Evolutionary conservation across 2,113 vertebrate species (phyloP).

Genomic region (Heteronetta atricapilla): DNA sequence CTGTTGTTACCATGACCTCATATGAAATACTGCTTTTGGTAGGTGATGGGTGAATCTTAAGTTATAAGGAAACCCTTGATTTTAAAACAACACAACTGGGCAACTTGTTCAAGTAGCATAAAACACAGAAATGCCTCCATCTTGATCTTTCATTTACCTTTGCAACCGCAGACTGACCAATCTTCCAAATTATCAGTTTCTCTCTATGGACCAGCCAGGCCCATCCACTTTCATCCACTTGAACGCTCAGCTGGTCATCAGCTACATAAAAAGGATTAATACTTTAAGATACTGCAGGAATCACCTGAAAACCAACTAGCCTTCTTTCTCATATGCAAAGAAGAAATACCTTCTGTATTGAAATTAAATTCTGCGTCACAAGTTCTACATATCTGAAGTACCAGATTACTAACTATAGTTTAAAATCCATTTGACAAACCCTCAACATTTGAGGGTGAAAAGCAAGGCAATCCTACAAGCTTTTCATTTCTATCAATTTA

Average conservation of each 20-base stretch:
- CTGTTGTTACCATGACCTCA: not conserved
- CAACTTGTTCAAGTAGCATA: not conserved
- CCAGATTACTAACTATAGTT: not conserved
- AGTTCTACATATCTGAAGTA: not conserved
- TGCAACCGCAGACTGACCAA: constrained; percentile 86
- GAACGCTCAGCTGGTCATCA: constrained; percentile 85
- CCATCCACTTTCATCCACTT: constrained; percentile 91
- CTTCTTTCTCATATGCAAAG: not conserved
- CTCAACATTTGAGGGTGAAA: not conserved
- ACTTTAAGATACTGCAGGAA: not conserved
- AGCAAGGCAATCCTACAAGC: not conserved
- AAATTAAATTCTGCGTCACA: not conserved
- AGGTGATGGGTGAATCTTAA: not conserved
- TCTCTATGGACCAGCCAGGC: constrained; percentile 92
- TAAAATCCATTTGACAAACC: not conserved
- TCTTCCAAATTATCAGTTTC: constrained; percentile 93
- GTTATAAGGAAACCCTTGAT: not conserved
- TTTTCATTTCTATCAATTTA: not conserved
- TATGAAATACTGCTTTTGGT: accelerated
- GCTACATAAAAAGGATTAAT: constrained; percentile 64
- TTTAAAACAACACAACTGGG: not conserved
- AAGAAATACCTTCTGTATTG: not conserved
- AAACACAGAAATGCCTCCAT: not conserved
- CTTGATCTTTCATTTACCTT: constrained; percentile 81
- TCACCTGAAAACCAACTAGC: not conserved